Evolutionary conservation across 2,797 vertebrate genomes (phyloP), one percentile per base, ranked within the genome.

Genomic region (Neosilurus mollespiculum): DNA sequence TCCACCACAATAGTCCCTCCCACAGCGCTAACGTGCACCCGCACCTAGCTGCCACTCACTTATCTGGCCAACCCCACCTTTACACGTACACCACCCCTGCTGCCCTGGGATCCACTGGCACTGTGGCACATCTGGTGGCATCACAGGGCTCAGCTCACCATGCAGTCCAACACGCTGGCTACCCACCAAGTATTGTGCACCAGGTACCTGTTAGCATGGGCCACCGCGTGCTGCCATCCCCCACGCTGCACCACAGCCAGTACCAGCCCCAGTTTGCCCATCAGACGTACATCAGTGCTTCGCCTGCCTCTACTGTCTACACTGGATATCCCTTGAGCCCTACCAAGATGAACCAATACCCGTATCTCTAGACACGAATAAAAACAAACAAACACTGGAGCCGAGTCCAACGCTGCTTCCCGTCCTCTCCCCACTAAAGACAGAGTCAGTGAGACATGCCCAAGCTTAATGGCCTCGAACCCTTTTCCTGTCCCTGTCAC

Each of bases 271-370:
- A 99, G 92, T 99, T 99, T 78, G 95, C 98, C 90, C 98, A 99
- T 89, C 96, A 99, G 95, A 97, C 98, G 88, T 99, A 98, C 92
- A 98, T 99, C 95, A 99, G 96, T 93, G 97, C 97, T 89, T 99
- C 98, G 30, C 98, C 98, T 24, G 96, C 96, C 91, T 98, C 98
- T 90, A 94, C 97, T 59, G 97, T 99, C 96, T 99, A 99, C 97
- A 99, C 98, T 98, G 98, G 98, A 98, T 99, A 99, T 93, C 98
- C 98, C 51, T 94, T 99, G 95, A 99, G 98, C 94, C 98, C 98
- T 88, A 96, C 97, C 90, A 99, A 99, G 96, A 97, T 99, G 92
- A 99, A 98, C 96, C 98, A 99, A 95, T 99, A 99, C 95, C 97
- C 98, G 91, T 99, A 99, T 96, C 97, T 99, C 96, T 95, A 95